phyloP scores from a whole-genome alignment of 1,140 invertebrate species.

The Drosophila sulfurigaster region DNA sequence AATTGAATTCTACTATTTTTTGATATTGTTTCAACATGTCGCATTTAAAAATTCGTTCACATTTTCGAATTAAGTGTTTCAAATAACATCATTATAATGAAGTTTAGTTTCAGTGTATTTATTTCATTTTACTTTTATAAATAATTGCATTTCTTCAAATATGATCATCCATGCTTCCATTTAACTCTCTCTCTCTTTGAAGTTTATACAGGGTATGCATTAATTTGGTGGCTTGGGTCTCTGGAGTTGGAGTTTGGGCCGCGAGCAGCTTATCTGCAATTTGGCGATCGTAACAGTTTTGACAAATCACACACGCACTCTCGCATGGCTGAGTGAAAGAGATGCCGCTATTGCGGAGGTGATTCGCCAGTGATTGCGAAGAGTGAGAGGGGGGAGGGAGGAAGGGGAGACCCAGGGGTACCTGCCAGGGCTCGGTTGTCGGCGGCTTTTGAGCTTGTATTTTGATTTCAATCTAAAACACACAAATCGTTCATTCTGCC shows the following conservation, averaged over 20 bases:
- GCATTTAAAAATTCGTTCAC: too few relatives aligned
- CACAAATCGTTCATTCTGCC: slow-evolving; percentile 83
- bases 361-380: slow-evolving; percentile 29
- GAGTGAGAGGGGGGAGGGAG: background rate
- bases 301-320: slow-evolving; percentile 71
- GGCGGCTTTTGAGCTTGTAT: slow-evolving; percentile 75
- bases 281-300: slow-evolving; percentile 84
- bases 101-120: too few relatives aligned
- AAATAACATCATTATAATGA: too few relatives aligned
- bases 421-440: slow-evolving; percentile 50
- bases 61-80: too few relatives aligned
- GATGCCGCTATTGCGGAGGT: slow-evolving; percentile 37
- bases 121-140: too few relatives aligned
- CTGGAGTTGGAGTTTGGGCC: slow-evolving; percentile 20
- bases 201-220: slow-evolving; percentile 11
- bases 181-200: too few relatives aligned
- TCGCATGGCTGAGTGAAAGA: slow-evolving; percentile 32
- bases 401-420: slow-evolving; percentile 17
- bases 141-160: too few relatives aligned
- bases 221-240: slow-evolving; percentile 24
- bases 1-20: too few relatives aligned
- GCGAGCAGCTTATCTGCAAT: slow-evolving; percentile 68
- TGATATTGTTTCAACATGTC: too few relatives aligned
- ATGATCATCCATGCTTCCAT: too few relatives aligned
- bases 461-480: slow-evolving; percentile 84